Conservation (phyloP, 2,113 vertebrate species). For the Phrynocephalus versicolor region DNA sequence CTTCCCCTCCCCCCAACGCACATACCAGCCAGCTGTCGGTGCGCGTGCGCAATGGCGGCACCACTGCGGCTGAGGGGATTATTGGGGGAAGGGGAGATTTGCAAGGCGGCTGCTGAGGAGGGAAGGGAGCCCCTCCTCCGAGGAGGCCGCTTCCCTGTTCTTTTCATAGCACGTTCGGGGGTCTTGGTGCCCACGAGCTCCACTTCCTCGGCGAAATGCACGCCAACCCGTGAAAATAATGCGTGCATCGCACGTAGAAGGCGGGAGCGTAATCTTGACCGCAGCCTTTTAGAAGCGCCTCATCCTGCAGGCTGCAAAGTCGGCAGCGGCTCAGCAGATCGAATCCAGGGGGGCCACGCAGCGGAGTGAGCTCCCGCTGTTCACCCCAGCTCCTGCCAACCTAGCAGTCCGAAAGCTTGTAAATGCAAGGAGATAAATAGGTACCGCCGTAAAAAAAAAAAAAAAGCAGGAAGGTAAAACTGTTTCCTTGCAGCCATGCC, state of each 20-base stretch:
- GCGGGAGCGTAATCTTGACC: not conserved
- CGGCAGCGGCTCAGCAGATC: too few relatives aligned
- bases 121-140: not conserved
- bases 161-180: too few relatives aligned
- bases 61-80: conserved; percentile 42
- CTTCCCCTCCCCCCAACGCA: not conserved
- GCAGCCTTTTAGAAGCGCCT: not conserved
- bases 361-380: too few relatives aligned
- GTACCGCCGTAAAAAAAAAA: too few relatives aligned
- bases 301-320: too few relatives aligned
- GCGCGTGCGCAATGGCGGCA: conserved; percentile 37
- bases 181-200: not conserved
- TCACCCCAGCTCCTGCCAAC: too few relatives aligned
- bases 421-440: too few relatives aligned
- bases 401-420: too few relatives aligned
- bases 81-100: not conserved
- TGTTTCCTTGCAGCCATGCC: too few relatives aligned
- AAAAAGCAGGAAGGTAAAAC: too few relatives aligned
- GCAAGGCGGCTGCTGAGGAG: not conserved
- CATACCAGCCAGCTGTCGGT: not conserved
- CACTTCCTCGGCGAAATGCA: not conserved
- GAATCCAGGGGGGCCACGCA: too few relatives aligned
- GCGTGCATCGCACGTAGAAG: too few relatives aligned
- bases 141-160: not conserved
- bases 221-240: not conserved